phyloP scores from a whole-genome alignment of 2,113 vertebrate genomes.

The Mesocricetus auratus region DNA sequence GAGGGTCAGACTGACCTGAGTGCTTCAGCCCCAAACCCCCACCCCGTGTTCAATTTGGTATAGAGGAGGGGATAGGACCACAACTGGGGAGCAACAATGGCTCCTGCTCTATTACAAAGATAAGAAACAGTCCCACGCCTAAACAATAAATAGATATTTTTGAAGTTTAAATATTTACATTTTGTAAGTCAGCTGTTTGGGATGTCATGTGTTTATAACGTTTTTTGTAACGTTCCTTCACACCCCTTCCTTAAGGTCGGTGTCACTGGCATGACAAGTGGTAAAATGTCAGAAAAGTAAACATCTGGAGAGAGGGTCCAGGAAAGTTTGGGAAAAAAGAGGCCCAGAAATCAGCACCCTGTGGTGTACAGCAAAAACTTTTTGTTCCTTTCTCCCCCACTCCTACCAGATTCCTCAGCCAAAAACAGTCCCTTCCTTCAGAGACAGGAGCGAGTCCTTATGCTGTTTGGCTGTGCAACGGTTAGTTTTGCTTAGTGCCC shows the following conservation, averaged over 20 bases:
- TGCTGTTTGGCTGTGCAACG: slow-evolving; percentile 89
- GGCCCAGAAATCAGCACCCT: slow-evolving; percentile 10
- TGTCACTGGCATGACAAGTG: slow-evolving; percentile 21
- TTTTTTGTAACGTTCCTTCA: slow-evolving; percentile 46
- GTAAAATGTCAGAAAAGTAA: background rate
- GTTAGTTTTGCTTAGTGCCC: slow-evolving; percentile 86
- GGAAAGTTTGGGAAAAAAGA: slow-evolving; percentile 60
- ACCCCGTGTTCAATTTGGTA: background rate
- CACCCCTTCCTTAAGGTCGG: slow-evolving; percentile 6
- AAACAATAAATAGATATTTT: slow-evolving; percentile 65
- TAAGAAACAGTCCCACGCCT: background rate
- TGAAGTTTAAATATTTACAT: slow-evolving; percentile 66
- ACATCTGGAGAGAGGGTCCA: slow-evolving; percentile 29
- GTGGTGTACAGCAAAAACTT: slow-evolving; percentile 60
- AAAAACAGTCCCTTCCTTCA: slow-evolving; percentile 76
- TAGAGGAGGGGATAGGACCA: slow-evolving; percentile 6
- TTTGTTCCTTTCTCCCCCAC: slow-evolving; percentile 37
- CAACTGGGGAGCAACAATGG: slow-evolving; percentile 37
- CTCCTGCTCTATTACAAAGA: slow-evolving; percentile 54
- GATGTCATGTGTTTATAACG: slow-evolving; percentile 2
- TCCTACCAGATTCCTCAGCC: slow-evolving; percentile 73
- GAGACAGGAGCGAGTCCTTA: slow-evolving; percentile 71
- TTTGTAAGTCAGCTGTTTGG: slow-evolving; percentile 55
- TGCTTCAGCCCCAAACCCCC: slow-evolving; percentile 60
- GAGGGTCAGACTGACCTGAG: slow-evolving; percentile 7